Conservation (phyloP, 2,888 invertebrate genomes). For the Folsomia manolachei region DNA sequence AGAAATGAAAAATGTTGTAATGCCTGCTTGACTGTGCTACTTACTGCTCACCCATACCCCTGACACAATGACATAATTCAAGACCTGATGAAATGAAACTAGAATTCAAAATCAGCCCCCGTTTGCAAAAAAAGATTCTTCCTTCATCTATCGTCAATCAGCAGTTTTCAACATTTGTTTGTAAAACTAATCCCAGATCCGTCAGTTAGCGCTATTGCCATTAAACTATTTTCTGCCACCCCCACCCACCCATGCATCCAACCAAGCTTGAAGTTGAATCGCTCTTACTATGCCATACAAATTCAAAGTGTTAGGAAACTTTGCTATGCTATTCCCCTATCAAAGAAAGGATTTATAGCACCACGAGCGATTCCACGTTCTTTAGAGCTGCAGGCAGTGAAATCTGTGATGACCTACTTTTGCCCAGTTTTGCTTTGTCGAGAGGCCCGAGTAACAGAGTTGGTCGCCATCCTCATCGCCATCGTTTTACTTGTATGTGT, state of each 20-base stretch:
- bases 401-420: constrained; percentile 10
- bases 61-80: background rate
- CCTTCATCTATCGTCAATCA: background rate
- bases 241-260: too few species aligned
- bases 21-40: too few species aligned
- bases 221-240: too few species aligned
- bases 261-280: background rate
- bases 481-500: background rate
- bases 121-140: background rate
- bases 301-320: too few species aligned
- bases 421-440: background rate
- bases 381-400: constrained; percentile 8
- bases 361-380: constrained; percentile 1
- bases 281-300: too few species aligned
- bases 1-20: background rate
- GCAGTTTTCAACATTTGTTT: background rate
- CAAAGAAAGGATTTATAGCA: too few species aligned
- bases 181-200: background rate
- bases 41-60: background rate
- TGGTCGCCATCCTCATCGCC: background rate
- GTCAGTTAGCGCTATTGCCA: background rate
- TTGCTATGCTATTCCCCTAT: too few species aligned
- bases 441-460: background rate
- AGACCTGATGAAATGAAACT: background rate
- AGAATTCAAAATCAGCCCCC: constrained; percentile 4